Conservation (phyloP, 2,888 invertebrate genomes). For the Himalopsyche tibetana region DNA sequence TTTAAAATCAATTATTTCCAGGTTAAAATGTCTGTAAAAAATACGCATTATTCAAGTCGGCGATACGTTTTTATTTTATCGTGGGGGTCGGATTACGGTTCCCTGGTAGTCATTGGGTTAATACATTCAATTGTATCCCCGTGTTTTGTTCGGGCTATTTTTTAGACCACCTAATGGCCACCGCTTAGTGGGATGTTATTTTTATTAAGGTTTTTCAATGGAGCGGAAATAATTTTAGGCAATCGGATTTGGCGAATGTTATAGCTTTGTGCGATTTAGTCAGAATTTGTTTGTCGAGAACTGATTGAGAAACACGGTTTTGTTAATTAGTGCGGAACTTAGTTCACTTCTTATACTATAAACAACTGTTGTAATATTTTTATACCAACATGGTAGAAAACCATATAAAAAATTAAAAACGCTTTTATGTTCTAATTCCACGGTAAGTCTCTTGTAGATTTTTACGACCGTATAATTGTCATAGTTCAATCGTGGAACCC, state of each 20-base stretch:
- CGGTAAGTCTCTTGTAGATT: too few species aligned
- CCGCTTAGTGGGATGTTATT: constrained; percentile 11
- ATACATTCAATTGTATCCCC: constrained; percentile 26
- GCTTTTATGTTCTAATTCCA: too few species aligned
- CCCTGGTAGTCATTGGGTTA: neutral
- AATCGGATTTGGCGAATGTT: constrained; percentile 15
- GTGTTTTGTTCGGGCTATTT: constrained; percentile 2
- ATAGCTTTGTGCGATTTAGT: neutral
- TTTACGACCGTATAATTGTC: too few species aligned
- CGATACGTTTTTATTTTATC: constrained; percentile 50
- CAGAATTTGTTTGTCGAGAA: neutral
- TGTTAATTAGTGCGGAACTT: too few species aligned
- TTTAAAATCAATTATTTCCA: constrained; percentile 65
- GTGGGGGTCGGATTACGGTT: constrained; percentile 47
- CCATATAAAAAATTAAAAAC: too few species aligned
- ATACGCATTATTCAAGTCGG: constrained; percentile 54
- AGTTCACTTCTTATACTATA: too few species aligned
- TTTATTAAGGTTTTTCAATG: constrained; percentile 32
- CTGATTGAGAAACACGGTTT: neutral
- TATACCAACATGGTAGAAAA: too few species aligned
- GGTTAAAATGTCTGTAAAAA: constrained; percentile 59
- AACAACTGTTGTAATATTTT: too few species aligned
- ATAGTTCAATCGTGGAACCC: too few species aligned
- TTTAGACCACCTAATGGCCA: constrained; percentile 13
- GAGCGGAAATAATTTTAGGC: constrained; percentile 1